A percentile compares a stretch with the other conserved stretches of the same genome.
These are phyloP conservation scores for Orientallactaga bullata DNA, from an alignment of 2,113 vertebrate species.

Conservation along the genomic window DNA sequence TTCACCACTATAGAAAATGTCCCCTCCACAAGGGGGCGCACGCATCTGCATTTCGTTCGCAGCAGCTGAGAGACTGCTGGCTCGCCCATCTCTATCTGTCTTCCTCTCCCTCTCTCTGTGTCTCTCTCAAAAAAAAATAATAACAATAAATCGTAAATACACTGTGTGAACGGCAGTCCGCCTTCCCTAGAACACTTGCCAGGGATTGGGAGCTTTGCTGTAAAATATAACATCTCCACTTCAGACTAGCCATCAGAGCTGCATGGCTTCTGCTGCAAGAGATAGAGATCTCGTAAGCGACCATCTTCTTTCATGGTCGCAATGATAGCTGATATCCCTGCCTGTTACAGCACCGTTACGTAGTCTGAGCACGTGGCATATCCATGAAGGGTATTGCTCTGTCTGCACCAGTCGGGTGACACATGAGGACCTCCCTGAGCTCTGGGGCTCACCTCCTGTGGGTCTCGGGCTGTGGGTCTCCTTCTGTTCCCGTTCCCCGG, in stretches of 20 bases:
- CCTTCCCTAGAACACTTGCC: neutral
- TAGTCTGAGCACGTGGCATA: rapidly evolving
- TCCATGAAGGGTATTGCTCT: neutral
- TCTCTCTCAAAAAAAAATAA: too few species aligned
- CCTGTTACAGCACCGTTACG: neutral
- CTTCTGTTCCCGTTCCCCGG: too few species aligned
- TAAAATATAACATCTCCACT: neutral
- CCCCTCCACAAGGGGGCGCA: too few species aligned
- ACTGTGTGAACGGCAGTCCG: too few species aligned
- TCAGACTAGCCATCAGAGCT: neutral
- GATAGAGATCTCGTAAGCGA: neutral
- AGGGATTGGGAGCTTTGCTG: neutral
- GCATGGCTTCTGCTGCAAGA: too few species aligned
- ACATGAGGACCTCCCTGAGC: neutral
- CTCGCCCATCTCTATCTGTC: too few species aligned
- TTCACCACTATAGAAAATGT: too few species aligned
- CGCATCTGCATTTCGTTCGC: too few species aligned
- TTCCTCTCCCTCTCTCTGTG: too few species aligned
- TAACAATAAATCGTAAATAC: too few species aligned
- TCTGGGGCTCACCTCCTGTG: rapidly evolving
- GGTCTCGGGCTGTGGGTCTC: too few species aligned
- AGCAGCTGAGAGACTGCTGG: too few species aligned
- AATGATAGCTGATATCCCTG: neutral
- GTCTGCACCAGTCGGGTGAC: neutral
- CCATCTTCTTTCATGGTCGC: neutral